These are phyloP conservation scores for Steinernema khuongi DNA, from an alignment of 1,140 invertebrate species.

Conservation along the genomic window DNA sequence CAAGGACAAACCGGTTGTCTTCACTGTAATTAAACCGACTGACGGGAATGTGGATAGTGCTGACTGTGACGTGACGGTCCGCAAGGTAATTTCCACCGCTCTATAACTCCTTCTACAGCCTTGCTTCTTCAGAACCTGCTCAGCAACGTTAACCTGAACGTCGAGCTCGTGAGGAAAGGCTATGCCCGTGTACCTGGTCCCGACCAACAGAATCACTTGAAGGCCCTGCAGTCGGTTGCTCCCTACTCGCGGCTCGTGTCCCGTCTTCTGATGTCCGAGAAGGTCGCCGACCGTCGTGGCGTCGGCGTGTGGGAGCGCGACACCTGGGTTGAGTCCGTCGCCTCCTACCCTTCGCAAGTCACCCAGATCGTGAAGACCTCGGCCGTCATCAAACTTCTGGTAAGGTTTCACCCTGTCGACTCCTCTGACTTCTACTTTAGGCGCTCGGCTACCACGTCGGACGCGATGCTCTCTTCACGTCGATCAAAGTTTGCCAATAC, in stretches of 20 bases:
- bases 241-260: constrained; percentile 54
- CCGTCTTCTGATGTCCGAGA: constrained; percentile 51
- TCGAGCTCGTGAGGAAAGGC: constrained; percentile 51
- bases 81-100: constrained; percentile 25
- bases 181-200: constrained; percentile 49
- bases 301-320: constrained; percentile 54
- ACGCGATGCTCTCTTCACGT: neutral
- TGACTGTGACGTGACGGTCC: constrained; percentile 37
- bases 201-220: constrained; percentile 47
- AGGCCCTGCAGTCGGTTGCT: constrained; percentile 48
- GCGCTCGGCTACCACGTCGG: neutral
- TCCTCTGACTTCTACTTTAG: constrained; percentile 16
- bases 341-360: constrained; percentile 44
- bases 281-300: constrained; percentile 54
- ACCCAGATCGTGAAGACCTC: constrained; percentile 43
- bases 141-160: constrained; percentile 48
- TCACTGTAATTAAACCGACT: constrained; percentile 49
- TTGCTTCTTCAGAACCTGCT: constrained; percentile 41
- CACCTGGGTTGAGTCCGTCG: constrained; percentile 51
- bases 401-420: constrained; percentile 31
- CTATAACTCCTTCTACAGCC: constrained; percentile 24
- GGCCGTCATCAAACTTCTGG: constrained; percentile 48
- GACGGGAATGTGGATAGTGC: constrained; percentile 24
- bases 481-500: neutral
- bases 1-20: constrained; percentile 44